Conservation (phyloP, 30 jellyfish, hydroid and myxozoan species). For the Aurelia aurita complex sp. Pacific region DNA sequence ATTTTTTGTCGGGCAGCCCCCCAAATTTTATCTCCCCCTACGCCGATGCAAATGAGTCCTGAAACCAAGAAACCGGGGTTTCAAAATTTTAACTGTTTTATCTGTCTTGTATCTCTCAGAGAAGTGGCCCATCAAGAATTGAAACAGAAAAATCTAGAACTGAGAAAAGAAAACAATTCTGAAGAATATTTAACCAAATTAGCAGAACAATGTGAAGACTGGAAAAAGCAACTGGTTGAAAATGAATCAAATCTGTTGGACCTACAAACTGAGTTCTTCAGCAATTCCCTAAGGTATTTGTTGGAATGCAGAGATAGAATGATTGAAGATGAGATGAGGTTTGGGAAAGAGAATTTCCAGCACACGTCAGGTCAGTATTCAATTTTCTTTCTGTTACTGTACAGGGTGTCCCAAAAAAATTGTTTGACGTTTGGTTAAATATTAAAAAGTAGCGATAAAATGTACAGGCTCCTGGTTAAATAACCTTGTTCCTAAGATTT, state of each 20-base stretch:
- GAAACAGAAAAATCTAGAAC: slow-evolving; percentile 8
- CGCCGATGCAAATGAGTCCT: no score
- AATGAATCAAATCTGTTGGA: slow-evolving; percentile 53
- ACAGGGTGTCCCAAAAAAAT: no score
- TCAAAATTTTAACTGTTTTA: no score
- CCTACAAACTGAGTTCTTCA: slow-evolving; percentile 65
- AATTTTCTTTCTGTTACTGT: no score
- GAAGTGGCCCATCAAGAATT: slow-evolving; percentile 75
- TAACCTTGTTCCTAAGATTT: no score
- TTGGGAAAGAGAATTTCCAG: slow-evolving; percentile 54
- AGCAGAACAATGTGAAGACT: slow-evolving; percentile 43
- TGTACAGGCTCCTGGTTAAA: no score
- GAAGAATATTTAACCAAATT: slow-evolving; percentile 36
- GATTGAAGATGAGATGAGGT: slow-evolving; percentile 79
- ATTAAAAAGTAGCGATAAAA: no score
- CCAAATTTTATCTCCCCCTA: no score
- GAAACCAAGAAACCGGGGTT: no score
- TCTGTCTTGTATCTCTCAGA: slow-evolving; percentile 19
- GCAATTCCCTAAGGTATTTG: slow-evolving; percentile 19
- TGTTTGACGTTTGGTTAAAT: no score
- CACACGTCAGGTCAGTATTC: slow-evolving; percentile 52
- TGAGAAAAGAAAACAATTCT: not conserved
- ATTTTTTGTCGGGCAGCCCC: no score
- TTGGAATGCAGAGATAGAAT: slow-evolving; percentile 60
- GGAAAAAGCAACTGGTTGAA: slow-evolving; percentile 60